These are phyloP conservation scores for Clytia hemisphaerica DNA, from an alignment of 30 jellyfish, hydroid and myxozoan genomes.

Conservation along the genomic window DNA sequence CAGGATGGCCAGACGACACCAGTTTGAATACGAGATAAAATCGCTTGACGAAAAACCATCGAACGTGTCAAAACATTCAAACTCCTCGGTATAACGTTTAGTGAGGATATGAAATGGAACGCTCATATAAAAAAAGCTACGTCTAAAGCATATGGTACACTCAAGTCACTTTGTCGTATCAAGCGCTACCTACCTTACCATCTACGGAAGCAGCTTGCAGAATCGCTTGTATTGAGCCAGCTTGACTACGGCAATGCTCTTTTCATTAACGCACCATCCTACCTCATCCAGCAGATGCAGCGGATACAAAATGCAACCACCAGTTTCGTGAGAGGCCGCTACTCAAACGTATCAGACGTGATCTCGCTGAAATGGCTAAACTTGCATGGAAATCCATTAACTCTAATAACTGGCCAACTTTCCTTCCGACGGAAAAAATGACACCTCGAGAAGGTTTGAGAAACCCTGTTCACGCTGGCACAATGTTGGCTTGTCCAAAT, in stretches of 20 bases:
- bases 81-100: not conserved
- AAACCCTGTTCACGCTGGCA: too few species aligned
- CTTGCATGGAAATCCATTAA: too few species aligned
- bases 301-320: conserved; percentile 1
- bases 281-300: not conserved
- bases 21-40: too few species aligned
- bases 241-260: not conserved
- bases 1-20: too few species aligned
- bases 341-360: not conserved
- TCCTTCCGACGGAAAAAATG: too few species aligned
- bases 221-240: not conserved
- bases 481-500: too few species aligned
- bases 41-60: not conserved
- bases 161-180: not conserved
- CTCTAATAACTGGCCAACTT: too few species aligned
- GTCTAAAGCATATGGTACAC: not conserved
- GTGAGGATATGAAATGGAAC: not conserved
- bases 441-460: too few species aligned
- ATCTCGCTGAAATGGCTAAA: not conserved
- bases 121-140: not conserved
- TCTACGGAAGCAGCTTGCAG: not conserved
- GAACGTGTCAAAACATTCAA: not conserved
- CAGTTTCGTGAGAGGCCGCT: not conserved
- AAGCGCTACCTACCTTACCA: not conserved
- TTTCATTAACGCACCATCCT: not conserved